A percentile compares a stretch with the other conserved stretches of the same genome.
Evolutionary conservation across 2,888 invertebrate species (phyloP).

Genomic region (Trisateles emortualis): DNA sequence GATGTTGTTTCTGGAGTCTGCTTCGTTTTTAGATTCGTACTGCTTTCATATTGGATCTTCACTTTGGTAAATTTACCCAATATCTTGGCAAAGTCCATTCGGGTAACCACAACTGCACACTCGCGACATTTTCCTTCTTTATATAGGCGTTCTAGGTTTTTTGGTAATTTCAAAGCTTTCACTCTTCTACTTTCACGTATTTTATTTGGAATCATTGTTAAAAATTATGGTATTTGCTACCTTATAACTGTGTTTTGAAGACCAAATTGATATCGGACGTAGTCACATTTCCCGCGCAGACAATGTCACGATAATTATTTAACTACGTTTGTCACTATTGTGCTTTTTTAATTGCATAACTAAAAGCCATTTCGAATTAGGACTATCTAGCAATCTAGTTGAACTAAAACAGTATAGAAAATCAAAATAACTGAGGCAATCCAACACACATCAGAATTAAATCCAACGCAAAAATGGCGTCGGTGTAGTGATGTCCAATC

Average conservation of each 20-base stretch:
- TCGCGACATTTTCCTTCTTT: constrained; percentile 80
- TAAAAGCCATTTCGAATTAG: constrained; percentile 30
- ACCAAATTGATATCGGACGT: constrained; percentile 58
- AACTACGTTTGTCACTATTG: constrained; percentile 40
- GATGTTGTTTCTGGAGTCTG: constrained; percentile 48
- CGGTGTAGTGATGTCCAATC: constrained; percentile 61
- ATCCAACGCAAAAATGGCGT: constrained; percentile 78
- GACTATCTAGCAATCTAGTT: constrained; percentile 18
- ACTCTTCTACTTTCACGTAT: constrained; percentile 65
- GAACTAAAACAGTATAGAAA: constrained; percentile 49
- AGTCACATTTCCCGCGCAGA: constrained; percentile 85
- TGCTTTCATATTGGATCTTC: constrained; percentile 81
- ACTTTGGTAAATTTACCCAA: constrained; percentile 83
- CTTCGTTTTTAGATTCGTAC: constrained; percentile 65
- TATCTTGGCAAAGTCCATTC: constrained; percentile 84
- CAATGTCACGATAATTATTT: constrained; percentile 51
- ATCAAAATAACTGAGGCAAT: constrained; percentile 47
- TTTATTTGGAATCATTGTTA: constrained; percentile 74
- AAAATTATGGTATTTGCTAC: constrained; percentile 21
- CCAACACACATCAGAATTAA: constrained; percentile 55
- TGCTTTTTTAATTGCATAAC: constrained; percentile 32
- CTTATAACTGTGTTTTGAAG: constrained; percentile 44
- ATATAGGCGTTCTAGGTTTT: constrained; percentile 73
- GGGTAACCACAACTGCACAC: constrained; percentile 77
- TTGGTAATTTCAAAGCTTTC: constrained; percentile 67